Conservation (phyloP, 92 coral and sea anemone genomes). For the Porites cylindrica region DNA sequence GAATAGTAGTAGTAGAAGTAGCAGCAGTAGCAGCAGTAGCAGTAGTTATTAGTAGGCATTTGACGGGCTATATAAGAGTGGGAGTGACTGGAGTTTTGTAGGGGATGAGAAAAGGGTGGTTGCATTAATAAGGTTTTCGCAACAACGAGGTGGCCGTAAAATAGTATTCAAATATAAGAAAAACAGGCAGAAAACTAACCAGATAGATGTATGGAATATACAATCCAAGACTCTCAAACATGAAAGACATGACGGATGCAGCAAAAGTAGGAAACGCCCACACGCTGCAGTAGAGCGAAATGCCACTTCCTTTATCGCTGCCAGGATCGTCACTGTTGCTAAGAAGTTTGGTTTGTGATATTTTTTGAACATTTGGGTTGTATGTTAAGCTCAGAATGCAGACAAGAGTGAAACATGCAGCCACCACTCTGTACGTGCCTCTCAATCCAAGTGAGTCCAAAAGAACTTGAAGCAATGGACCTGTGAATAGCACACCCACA, state of each 20-base stretch:
- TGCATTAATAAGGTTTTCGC: neutral
- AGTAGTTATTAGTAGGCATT: too few relatives aligned
- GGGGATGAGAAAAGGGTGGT: too few relatives aligned
- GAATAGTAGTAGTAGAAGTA: too few relatives aligned
- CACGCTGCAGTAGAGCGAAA: slow-evolving; percentile 35
- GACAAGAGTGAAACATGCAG: slow-evolving; percentile 16
- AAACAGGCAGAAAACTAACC: neutral
- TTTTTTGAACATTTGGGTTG: slow-evolving; percentile 39
- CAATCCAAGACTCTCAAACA: slow-evolving; percentile 19
- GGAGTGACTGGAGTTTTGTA: too few relatives aligned
- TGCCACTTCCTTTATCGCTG: neutral
- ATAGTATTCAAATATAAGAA: too few relatives aligned
- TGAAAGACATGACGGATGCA: neutral
- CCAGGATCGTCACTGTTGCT: neutral
- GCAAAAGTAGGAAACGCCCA: slow-evolving; percentile 23
- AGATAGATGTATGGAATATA: slow-evolving; percentile 23
- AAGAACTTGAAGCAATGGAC: slow-evolving; percentile 40
- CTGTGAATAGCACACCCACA: slow-evolving; percentile 43
- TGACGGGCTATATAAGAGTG: too few relatives aligned
- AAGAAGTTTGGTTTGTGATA: neutral
- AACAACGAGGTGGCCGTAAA: neutral
- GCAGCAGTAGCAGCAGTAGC: too few relatives aligned
- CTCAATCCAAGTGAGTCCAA: slow-evolving; percentile 53
- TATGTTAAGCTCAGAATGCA: slow-evolving; percentile 36
- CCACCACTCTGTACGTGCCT: slow-evolving; percentile 47